Evolutionary conservation across 2,888 invertebrate genomes (phyloP), one percentile per base, ranked within the genome.

Genomic region (Pyrocoelia pectoralis): DNA sequence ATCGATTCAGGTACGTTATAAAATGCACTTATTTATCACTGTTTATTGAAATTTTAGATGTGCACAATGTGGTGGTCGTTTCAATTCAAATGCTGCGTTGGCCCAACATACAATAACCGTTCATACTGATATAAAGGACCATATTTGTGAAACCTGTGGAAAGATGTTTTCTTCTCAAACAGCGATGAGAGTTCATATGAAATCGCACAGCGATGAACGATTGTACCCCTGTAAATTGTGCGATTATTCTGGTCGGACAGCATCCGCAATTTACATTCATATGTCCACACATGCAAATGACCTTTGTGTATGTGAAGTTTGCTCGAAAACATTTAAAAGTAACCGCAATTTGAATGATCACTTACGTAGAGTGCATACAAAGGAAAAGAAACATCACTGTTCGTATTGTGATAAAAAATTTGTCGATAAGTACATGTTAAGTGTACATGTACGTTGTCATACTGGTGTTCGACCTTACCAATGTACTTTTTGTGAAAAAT

Each of bases 301-400:
- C 28, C 48, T 70, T 4, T 72, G 73, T 41, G 70, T 75, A n/a
- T 78, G 78, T 58, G 74, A 77, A 64, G 61, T 75, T 19, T 78
- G 78, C 59, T 73, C 76, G 1, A 77, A 77, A 65, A 70, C 70
- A 0, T 78, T 76, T 56, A 77, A 77, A 68, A 77, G 76, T 60
- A 71, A 56, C 17, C 68, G 75, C 10, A 75, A 76, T 58, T 65
- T 78, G 14, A 71, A 72, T n/a, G 76, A 77, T 60, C 78, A 78
- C 53, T 56, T 73, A 41, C 69, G 75, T 4, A 64, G 76, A 43
- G 75, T 73, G 0, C 77, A 78, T 52, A 72, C 71, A 29, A 72
- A 72, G 54, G 68, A 69, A 8, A 77, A 76, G 57, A 76, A 73
- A 29, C 74, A 77, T 43, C 66, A 73, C 29, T 78, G 78, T 58